These are phyloP conservation scores for Cryptocephalus moraei DNA, from an alignment of 2,888 invertebrate species.

Conservation along the genomic window DNA sequence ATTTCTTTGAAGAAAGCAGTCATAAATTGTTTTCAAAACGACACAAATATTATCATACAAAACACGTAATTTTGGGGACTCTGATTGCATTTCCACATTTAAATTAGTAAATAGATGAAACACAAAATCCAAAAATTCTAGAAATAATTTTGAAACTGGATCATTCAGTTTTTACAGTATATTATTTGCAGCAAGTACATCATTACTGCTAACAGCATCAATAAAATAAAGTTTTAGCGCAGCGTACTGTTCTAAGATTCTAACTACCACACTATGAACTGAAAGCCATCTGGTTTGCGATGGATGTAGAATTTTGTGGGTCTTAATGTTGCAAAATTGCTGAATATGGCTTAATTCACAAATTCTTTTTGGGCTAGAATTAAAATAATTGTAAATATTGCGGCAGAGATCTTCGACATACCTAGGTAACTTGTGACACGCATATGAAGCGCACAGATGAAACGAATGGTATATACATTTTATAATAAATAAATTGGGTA, in stretches of 20 bases:
- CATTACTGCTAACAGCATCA: slow-evolving; percentile 4
- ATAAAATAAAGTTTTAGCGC: slow-evolving; percentile 11
- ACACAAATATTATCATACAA: no score
- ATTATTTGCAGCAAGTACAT: slow-evolving; percentile 1
- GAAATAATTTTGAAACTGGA: background rate
- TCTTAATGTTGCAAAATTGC: slow-evolving; percentile 5
- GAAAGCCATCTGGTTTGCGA: no score
- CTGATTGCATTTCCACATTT: slow-evolving; percentile 3
- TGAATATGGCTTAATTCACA: slow-evolving; percentile 11
- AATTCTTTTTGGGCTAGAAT: slow-evolving; percentile 16
- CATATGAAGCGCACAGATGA: slow-evolving; percentile 20
- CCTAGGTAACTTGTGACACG: slow-evolving; percentile 19
- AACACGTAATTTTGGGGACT: background rate
- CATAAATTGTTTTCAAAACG: no score
- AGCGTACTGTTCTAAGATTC: slow-evolving; percentile 13
- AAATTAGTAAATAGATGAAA: no score
- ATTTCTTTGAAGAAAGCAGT: background rate
- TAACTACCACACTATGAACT: slow-evolving; percentile 3
- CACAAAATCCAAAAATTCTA: background rate
- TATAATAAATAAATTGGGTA: slow-evolving; percentile 12
- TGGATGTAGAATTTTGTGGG: no score
- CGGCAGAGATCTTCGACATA: slow-evolving; percentile 17
- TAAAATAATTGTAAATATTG: slow-evolving; percentile 19
- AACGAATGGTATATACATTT: slow-evolving; percentile 24
- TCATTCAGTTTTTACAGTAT: no score